Conservation (phyloP, 2,888 invertebrate species). For the Teleogryllus oceanicus region DNA sequence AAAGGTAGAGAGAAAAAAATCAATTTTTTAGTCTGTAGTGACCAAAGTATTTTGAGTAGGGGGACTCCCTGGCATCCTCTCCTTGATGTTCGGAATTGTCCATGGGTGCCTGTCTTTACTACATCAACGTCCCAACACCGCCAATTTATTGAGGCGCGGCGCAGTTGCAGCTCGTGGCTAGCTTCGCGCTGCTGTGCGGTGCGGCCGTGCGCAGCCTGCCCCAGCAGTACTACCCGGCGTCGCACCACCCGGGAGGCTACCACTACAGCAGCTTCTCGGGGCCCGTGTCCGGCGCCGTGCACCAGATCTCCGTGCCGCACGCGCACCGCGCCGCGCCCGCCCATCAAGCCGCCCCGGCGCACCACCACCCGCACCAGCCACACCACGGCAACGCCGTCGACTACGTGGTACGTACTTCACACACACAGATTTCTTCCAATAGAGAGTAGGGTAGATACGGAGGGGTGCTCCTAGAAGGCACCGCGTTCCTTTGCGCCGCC, state of each 20-base stretch:
- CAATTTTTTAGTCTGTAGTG: no score
- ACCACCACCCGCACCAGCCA: slow-evolving; percentile 22
- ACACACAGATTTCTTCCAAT: background rate
- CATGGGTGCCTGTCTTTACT: no score
- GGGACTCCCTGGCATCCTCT: no score
- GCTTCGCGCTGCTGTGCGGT: background rate
- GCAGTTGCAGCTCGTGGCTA: slow-evolving; percentile 25
- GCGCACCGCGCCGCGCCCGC: slow-evolving; percentile 54
- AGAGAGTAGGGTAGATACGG: background rate
- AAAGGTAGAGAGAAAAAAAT: no score
- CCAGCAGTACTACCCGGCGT: background rate
- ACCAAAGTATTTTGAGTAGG: no score
- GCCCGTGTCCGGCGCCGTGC: slow-evolving; percentile 66
- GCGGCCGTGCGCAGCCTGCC: background rate
- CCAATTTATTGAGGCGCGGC: background rate
- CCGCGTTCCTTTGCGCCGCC: no score
- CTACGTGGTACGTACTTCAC: slow-evolving; percentile 55
- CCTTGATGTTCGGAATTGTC: no score
- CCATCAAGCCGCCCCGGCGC: background rate
- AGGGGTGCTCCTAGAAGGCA: background rate
- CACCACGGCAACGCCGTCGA: slow-evolving; percentile 49
- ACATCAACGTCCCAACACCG: no score
- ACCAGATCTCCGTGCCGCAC: slow-evolving; percentile 56
- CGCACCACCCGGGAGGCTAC: slow-evolving; percentile 29
- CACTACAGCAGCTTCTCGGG: slow-evolving; percentile 66